Conservation (phyloP, 2,113 vertebrate species). For the Aythya baeri region DNA sequence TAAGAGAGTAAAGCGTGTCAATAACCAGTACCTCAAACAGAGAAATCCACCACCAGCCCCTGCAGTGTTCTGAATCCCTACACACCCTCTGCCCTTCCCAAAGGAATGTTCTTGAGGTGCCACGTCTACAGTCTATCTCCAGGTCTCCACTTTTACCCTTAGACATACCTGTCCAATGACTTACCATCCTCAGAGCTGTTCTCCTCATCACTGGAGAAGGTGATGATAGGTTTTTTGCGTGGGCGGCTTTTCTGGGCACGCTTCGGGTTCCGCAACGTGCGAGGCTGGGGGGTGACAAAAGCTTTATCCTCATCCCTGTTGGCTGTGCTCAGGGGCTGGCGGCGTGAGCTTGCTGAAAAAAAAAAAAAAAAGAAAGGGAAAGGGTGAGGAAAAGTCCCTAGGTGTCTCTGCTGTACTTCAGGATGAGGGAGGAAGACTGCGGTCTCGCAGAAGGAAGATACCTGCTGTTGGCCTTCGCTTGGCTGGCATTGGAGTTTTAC, state of each 20-base stretch:
- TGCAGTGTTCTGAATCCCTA: background rate
- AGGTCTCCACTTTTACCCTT: background rate
- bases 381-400: background rate
- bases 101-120: background rate
- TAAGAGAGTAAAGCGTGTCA: background rate
- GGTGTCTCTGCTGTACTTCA: background rate
- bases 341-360: background rate
- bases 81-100: background rate
- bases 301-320: conserved; percentile 52
- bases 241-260: conserved; percentile 4
- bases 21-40: background rate
- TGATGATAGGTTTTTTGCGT: conserved; percentile 75
- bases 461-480: conserved; percentile 52
- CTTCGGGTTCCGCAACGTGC: background rate
- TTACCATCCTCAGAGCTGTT: conserved; percentile 53
- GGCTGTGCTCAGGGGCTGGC: conserved; percentile 21
- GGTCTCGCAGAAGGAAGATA: background rate
- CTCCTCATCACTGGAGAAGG: conserved; percentile 91
- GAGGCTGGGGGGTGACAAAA: conserved; percentile 82
- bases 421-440: background rate
- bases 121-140: background rate
- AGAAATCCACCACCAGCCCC: background rate
- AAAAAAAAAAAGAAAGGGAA: background rate
- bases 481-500: background rate
- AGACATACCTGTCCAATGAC: background rate